phyloP scores from a whole-genome alignment of 1,140 invertebrate genomes.

The Carposina sasakii region DNA sequence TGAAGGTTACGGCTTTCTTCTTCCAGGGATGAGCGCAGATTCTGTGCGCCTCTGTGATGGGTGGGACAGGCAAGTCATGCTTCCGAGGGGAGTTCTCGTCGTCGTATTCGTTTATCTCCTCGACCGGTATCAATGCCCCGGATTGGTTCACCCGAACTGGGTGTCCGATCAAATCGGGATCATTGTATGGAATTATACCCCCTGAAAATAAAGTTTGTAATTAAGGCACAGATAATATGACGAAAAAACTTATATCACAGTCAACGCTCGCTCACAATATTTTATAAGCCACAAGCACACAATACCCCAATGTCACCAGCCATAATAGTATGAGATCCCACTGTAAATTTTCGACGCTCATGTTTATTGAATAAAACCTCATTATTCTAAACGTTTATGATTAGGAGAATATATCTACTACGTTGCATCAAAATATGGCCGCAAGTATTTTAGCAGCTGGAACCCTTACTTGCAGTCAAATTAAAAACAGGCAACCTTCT shows the following conservation, averaged over 20 bases:
- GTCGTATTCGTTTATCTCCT: constrained; percentile 72
- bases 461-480: too few species aligned
- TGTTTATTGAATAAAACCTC: too few species aligned
- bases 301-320: background rate
- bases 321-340: too few species aligned
- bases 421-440: too few species aligned
- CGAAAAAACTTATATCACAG: too few species aligned
- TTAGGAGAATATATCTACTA: too few species aligned
- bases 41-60: constrained; percentile 67
- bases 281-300: background rate
- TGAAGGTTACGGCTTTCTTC: constrained; percentile 75
- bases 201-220: too few species aligned
- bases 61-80: constrained; percentile 61
- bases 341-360: too few species aligned
- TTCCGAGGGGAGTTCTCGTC: constrained; percentile 61
- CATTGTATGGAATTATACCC: constrained; percentile 59
- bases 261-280: background rate
- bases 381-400: too few species aligned
- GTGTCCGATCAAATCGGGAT: constrained; percentile 82
- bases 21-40: constrained; percentile 68
- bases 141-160: constrained; percentile 86
- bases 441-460: too few species aligned
- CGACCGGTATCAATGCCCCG: constrained; percentile 80
- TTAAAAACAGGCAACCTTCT: too few species aligned
- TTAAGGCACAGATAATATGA: too few species aligned